Evolutionary conservation across 2,888 invertebrate species (phyloP), one percentile per base, ranked within the genome.

Genomic region (Cheilosia vernalis): DNA sequence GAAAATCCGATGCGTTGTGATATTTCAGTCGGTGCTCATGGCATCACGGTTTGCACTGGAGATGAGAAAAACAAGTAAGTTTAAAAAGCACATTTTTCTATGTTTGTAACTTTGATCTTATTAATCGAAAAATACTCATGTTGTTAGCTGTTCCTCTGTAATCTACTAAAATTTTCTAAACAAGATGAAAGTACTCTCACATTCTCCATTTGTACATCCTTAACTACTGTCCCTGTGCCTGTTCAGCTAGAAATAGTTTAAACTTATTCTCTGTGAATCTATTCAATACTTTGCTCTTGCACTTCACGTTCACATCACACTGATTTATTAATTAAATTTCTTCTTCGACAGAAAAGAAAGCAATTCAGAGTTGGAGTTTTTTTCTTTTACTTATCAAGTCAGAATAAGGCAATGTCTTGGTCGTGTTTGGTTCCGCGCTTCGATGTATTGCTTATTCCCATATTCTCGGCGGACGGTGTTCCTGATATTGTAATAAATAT

Each of bases 21-120:
- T 88, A 94, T 97, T 79, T 96, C 97, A 1, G 96, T 97, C 10
- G 97, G 97, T 1, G 97, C 97, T 0, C 95, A 96, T 88, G 97
- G 97, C 74, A 95, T 97, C 87, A 95, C 95, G 81, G 94, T 96
- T 63, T 95, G 95, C 89, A 94, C 94, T 93, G 89, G 95, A 94
- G 88, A 94, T 92, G 90, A 94, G 94, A 89, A 95, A 95, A 89
- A 95, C 87, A 91, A 89, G 92, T 92, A 88, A 89, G 89, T 89
- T 24, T 1, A 0, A 37, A 9, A n/a, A 55, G 0, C 51, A 17
- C 0, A 6, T 7, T 2, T 9, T 33, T 13, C 24, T 51, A 15
- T 79, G 49, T 47, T n/a, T 4, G 13, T 4, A 1, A 27, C 6
- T 27, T 27, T 27, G 27, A 27, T 0, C 9, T 0, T 9, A 9